phyloP scores from a whole-genome alignment of 2,113 vertebrate genomes.

The Hucho hucho region DNA sequence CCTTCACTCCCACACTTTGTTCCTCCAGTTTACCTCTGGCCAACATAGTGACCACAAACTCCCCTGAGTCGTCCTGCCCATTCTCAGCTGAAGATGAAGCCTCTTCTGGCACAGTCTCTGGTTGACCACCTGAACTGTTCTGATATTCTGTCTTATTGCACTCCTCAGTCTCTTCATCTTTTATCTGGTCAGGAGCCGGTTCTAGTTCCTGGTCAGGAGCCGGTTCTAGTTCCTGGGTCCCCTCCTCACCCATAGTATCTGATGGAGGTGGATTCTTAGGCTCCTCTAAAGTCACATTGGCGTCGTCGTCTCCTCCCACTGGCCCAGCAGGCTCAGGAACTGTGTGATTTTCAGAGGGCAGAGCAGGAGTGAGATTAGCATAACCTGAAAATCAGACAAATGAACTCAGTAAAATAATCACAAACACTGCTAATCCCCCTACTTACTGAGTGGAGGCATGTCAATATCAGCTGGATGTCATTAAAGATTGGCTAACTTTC shows the following conservation, averaged over 20 bases:
- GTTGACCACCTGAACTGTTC: conserved; percentile 22
- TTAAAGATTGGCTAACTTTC: not conserved
- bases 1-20: conserved; percentile 68
- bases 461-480: not conserved
- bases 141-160: conserved; percentile 24
- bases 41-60: conserved; percentile 71
- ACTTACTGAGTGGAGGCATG: not conserved
- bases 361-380: conserved; percentile 21
- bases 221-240: too few relatives aligned
- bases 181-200: conserved; percentile 5
- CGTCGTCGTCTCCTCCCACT: conserved; percentile 18
- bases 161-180: conserved; percentile 31
- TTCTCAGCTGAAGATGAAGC: conserved; percentile 34
- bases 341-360: conserved; percentile 58
- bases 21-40: conserved; percentile 70
- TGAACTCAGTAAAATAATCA: not conserved
- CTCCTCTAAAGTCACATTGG: conserved; percentile 16
- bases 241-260: conserved; percentile 26
- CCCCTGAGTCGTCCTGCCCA: conserved; percentile 60
- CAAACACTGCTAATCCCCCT: not conserved
- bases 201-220: too few relatives aligned
- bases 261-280: conserved; percentile 12
- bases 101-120: conserved; percentile 26
- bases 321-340: conserved; percentile 41
- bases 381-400: conserved; percentile 47